phyloP scores from a whole-genome alignment of 1,140 invertebrate species.

The Thalassaphorura encarpata region DNA sequence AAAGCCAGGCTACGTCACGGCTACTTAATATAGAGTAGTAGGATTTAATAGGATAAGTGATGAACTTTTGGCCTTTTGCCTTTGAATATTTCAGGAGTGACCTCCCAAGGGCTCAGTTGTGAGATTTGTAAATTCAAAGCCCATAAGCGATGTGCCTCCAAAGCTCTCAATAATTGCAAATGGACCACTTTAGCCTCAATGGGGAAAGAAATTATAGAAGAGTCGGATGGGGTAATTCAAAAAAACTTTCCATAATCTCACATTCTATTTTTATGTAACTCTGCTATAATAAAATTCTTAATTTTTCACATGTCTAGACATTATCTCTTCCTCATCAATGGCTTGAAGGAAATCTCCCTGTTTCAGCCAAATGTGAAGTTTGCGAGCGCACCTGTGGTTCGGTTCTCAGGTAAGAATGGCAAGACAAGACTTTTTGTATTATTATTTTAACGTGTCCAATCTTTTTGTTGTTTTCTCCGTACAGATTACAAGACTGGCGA shows the following conservation, averaged over 20 bases:
- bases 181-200: slow-evolving; percentile 91
- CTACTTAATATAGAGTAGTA: too few species aligned
- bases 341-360: slow-evolving; percentile 93
- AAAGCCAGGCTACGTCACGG: too few species aligned
- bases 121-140: slow-evolving; percentile 96
- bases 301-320: slow-evolving; percentile 36
- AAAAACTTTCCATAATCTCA: not conserved
- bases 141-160: slow-evolving; percentile 83
- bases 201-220: slow-evolving; percentile 86
- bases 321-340: slow-evolving; percentile 95
- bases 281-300: slow-evolving; percentile 6
- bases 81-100: too few species aligned
- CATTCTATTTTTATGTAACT: not conserved
- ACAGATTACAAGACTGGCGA: slow-evolving; percentile 84
- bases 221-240: slow-evolving; percentile 69
- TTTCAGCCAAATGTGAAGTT: slow-evolving; percentile 83
- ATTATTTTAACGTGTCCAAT: too few species aligned
- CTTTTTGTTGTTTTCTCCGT: not conserved
- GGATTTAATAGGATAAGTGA: too few species aligned
- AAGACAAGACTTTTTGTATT: too few species aligned
- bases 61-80: not conserved
- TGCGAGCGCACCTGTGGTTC: slow-evolving; percentile 96
- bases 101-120: slow-evolving; percentile 86
- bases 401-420: slow-evolving; percentile 60
- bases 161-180: slow-evolving; percentile 89